Percentiles rank a stretch among this genome's conserved stretches.
These are phyloP conservation scores for Zophobas atratus DNA, from an alignment of 1,140 invertebrate species.

Conservation along the genomic window DNA sequence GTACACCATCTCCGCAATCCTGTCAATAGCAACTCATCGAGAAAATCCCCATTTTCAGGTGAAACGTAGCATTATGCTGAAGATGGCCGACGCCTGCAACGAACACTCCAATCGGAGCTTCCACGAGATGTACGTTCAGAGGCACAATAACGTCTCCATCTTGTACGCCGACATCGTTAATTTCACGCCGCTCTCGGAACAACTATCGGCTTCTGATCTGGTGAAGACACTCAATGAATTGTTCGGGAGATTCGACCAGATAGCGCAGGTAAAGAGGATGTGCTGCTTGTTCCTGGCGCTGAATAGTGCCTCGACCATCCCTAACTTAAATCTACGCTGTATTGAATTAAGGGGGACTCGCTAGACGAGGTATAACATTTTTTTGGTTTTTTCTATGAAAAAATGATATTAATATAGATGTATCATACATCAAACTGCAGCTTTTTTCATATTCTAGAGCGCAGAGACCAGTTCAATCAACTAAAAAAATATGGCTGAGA, in stretches of 20 bases:
- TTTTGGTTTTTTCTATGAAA: too few species aligned
- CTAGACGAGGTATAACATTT: too few species aligned
- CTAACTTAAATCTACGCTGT: too few species aligned
- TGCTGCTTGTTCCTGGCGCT: too few species aligned
- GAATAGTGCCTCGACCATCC: too few species aligned
- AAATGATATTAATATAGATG: too few species aligned
- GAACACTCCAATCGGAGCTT: conserved; percentile 84
- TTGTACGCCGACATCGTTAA: conserved; percentile 99
- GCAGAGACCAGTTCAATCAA: too few species aligned
- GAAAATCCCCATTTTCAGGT: conserved; percentile 75
- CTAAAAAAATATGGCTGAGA: too few species aligned
- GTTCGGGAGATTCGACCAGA: conserved; percentile 97
- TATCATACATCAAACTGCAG: too few species aligned
- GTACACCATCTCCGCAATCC: neutral
- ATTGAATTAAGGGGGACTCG: too few species aligned
- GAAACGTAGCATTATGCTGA: conserved; percentile 93
- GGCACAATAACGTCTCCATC: conserved; percentile 98
- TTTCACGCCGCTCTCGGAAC: conserved; percentile 95
- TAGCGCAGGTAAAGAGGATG: conserved; percentile 85
- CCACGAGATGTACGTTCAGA: conserved; percentile 97
- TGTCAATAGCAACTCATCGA: neutral
- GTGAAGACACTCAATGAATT: conserved; percentile 97
- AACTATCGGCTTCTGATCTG: conserved; percentile 93
- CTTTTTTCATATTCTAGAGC: too few species aligned
- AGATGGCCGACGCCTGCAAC: conserved; percentile 91